Conservation (phyloP, 2,888 invertebrate genomes). For the Acanthosepion pharaonis region DNA sequence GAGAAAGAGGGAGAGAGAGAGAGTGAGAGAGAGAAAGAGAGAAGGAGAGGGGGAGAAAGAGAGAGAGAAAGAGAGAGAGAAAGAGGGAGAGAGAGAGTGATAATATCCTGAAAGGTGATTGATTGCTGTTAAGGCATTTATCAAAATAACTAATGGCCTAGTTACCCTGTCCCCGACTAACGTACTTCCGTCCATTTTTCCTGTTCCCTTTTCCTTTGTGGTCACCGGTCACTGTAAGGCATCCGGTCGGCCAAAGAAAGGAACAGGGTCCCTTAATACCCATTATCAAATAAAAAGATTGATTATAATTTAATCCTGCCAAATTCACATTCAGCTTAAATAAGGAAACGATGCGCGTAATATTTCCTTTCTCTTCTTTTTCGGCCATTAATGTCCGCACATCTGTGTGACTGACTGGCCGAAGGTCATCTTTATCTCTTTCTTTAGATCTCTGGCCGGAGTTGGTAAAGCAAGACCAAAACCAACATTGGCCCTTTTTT, state of each 20-base stretch:
- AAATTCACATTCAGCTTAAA: background rate
- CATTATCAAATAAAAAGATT: background rate
- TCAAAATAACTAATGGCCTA: slow-evolving; percentile 10
- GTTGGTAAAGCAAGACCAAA: no score
- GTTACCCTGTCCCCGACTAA: background rate
- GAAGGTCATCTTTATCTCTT: background rate
- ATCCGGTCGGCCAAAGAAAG: background rate
- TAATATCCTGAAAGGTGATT: background rate
- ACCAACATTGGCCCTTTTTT: no score
- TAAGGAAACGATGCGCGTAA: background rate
- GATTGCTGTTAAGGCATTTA: background rate
- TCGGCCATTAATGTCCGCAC: background rate
- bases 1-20: background rate
- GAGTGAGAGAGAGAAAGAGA: background rate
- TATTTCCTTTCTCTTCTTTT: background rate
- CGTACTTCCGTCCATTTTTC: background rate
- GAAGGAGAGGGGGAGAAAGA: background rate
- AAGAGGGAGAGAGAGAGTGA: background rate
- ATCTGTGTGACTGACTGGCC: background rate
- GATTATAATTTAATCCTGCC: background rate
- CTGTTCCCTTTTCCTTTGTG: background rate
- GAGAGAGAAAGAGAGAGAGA: background rate
- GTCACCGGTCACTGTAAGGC: background rate
- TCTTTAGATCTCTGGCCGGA: background rate
- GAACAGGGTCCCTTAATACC: background rate